Conservation (phyloP, 2,797 vertebrate genomes). For the Sebastiscus tertius region DNA sequence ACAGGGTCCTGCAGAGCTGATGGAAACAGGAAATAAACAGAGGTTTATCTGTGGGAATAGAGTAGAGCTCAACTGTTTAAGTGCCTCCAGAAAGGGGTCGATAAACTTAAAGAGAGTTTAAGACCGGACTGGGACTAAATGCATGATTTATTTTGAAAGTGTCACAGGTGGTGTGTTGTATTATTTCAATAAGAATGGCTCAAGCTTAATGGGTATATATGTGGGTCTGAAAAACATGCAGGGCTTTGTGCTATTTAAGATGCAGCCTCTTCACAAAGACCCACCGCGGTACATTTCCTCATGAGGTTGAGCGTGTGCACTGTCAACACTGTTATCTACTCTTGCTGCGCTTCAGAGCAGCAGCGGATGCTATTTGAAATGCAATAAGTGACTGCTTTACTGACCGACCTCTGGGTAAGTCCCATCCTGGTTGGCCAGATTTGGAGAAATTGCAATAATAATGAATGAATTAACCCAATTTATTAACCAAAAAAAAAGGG, state of each 20-base stretch:
- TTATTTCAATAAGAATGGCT: constrained; percentile 25
- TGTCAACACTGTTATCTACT: constrained; percentile 48
- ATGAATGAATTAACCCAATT: constrained; percentile 31
- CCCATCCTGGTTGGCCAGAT: constrained; percentile 22
- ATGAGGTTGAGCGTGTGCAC: constrained; percentile 37
- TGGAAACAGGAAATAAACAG: constrained; percentile 10
- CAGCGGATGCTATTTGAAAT: constrained; percentile 49
- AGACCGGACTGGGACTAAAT: constrained; percentile 45
- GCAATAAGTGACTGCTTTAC: constrained; percentile 78
- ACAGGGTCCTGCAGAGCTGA: constrained; percentile 18
- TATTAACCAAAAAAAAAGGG: constrained; percentile 53
- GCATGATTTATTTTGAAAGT: constrained; percentile 40
- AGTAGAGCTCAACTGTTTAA: constrained; percentile 51
- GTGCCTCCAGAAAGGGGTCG: constrained; percentile 69
- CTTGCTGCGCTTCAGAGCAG: constrained; percentile 37
- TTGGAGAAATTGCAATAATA: constrained; percentile 59
- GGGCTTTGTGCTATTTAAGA: constrained; percentile 27
- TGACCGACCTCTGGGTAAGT: constrained; percentile 38
- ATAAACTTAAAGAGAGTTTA: constrained; percentile 36
- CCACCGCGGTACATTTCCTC: constrained; percentile 60
- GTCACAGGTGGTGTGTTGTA: constrained; percentile 32
- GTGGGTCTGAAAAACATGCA: constrained; percentile 2
- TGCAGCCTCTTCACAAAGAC: constrained; percentile 24
- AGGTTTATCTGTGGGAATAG: constrained; percentile 31
- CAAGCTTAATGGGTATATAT: neutral